Conservation (phyloP, 2,888 invertebrate species). For the Agonopterix heracliana region DNA sequence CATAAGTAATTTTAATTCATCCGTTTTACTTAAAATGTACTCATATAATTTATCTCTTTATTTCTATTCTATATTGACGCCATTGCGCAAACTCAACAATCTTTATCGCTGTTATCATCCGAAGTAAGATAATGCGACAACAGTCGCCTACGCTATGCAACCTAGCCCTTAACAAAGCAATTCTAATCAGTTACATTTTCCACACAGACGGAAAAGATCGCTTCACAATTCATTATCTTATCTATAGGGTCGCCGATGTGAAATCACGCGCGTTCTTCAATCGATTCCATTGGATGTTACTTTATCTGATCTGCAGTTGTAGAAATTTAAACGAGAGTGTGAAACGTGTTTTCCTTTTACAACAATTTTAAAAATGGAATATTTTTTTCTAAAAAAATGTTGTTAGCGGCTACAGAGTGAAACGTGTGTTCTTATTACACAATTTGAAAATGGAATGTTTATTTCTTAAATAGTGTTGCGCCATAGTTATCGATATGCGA, state of each 20-base stretch:
- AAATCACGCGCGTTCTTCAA: slow-evolving; percentile 58
- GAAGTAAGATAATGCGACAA: slow-evolving; percentile 33
- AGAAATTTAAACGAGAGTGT: slow-evolving; percentile 27
- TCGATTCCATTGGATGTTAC: slow-evolving; percentile 43
- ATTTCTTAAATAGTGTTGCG: slow-evolving; percentile 6
- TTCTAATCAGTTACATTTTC: slow-evolving; percentile 29
- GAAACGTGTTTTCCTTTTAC: slow-evolving; percentile 1
- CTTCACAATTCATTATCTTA: slow-evolving; percentile 41
- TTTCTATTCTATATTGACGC: not conserved
- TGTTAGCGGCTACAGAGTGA: not conserved
- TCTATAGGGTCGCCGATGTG: slow-evolving; percentile 49
- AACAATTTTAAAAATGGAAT: slow-evolving; percentile 2
- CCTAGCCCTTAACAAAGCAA: no score
- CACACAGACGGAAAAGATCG: slow-evolving; percentile 40
- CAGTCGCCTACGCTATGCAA: slow-evolving; percentile 28
- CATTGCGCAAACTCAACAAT: slow-evolving; percentile 29
- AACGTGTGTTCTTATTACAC: not conserved
- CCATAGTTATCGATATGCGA: slow-evolving; percentile 27
- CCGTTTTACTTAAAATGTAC: no score
- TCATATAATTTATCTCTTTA: no score
- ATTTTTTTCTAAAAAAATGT: slow-evolving; percentile 10
- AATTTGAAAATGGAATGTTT: slow-evolving; percentile 7
- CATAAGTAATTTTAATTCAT: no score
- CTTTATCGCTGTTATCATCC: slow-evolving; percentile 32
- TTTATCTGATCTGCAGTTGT: slow-evolving; percentile 37